Evolutionary conservation across 2,888 invertebrate genomes (phyloP).

Genomic region (Scotopteryx bipunctaria): DNA sequence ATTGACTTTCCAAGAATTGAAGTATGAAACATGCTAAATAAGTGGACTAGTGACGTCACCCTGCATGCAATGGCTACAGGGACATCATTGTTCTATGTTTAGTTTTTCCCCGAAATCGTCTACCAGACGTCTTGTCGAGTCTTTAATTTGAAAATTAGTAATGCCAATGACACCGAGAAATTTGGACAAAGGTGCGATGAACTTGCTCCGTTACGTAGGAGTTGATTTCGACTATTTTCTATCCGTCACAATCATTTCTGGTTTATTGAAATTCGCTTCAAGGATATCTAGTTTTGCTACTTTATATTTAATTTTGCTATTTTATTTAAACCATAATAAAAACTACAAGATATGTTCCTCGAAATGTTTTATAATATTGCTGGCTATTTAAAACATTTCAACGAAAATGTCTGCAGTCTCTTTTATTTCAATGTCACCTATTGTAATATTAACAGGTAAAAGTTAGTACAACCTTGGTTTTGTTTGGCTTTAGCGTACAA

Average conservation of each 20-base stretch:
- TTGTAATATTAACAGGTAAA: constrained; percentile 58
- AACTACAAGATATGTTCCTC: too few relatives aligned
- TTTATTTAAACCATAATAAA: not conserved
- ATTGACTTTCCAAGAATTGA: not conserved
- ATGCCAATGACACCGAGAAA: constrained; percentile 54
- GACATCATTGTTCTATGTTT: constrained; percentile 13
- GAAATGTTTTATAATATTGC: too few relatives aligned
- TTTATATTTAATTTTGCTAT: not conserved
- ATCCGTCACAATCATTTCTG: not conserved
- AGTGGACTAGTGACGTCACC: not conserved
- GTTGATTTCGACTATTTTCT: constrained; percentile 21
- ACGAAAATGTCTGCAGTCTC: constrained; percentile 40
- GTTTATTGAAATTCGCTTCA: not conserved
- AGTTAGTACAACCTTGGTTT: constrained; percentile 49
- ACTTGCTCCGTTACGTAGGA: constrained; percentile 48
- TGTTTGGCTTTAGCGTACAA: constrained; percentile 34
- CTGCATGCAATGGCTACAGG: not conserved
- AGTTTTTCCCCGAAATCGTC: not conserved
- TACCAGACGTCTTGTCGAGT: too few relatives aligned
- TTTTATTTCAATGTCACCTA: constrained; percentile 55
- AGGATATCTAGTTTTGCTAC: not conserved
- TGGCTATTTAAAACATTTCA: not conserved
- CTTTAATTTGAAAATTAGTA: too few relatives aligned
- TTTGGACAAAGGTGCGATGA: constrained; percentile 50
- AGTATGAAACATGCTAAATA: not conserved